Percentiles rank a stretch among this genome's conserved stretches.
Conservation (phyloP, 2,113 vertebrate species). For the Anseranas semipalmata region DNA sequence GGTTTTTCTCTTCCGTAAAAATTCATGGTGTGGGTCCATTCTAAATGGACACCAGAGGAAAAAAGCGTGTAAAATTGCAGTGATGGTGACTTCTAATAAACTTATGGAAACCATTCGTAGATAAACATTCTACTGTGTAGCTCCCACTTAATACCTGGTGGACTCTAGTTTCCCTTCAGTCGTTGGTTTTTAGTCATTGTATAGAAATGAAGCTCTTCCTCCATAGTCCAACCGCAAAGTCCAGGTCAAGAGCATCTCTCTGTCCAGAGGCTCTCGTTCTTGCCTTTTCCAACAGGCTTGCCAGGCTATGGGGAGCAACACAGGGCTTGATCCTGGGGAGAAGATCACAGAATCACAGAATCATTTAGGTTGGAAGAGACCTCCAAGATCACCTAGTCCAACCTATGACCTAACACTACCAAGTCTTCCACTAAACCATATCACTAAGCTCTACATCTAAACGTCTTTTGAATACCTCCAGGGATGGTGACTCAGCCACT, state of each 20-base stretch:
- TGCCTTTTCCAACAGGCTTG: background rate
- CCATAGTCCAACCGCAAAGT: background rate
- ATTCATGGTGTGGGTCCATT: background rate
- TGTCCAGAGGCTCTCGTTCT: background rate
- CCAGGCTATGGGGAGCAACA: background rate
- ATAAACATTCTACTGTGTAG: background rate
- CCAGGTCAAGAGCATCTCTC: background rate
- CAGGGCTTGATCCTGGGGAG: background rate
- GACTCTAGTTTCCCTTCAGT: background rate
- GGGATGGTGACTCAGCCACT: too few relatives aligned
- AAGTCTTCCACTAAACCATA: too few relatives aligned
- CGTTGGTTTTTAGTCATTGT: background rate
- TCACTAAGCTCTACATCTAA: too few relatives aligned
- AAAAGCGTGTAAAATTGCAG: background rate
- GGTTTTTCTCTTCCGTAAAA: background rate
- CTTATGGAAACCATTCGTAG: accelerated
- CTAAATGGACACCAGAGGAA: background rate
- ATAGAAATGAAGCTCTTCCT: background rate
- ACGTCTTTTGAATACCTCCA: too few relatives aligned
- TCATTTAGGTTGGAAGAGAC: too few relatives aligned
- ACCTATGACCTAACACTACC: too few relatives aligned
- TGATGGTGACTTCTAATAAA: background rate
- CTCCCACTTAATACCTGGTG: background rate
- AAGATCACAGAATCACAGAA: too few relatives aligned
- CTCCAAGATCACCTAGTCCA: too few relatives aligned